Base-by-base conservation (phyloP, 2,113 vertebrate species). In the Heptranchias perlo region DNA sequence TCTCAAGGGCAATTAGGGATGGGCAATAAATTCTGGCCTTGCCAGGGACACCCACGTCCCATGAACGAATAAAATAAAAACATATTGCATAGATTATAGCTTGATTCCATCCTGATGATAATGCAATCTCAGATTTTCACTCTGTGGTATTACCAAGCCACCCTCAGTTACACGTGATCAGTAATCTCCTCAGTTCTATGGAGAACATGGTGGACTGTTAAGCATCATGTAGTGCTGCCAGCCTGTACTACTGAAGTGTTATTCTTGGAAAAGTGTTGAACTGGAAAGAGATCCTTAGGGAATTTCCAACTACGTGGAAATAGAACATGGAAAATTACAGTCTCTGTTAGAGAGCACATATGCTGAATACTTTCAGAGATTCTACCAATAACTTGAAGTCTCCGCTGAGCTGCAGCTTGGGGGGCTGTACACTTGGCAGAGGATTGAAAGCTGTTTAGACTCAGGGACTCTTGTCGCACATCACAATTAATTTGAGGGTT, bases 261-360 rank as follows among this genome's bases (percentile, higher is more conserved):
- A 69, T 95, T 69, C 65, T 95, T 95, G 94, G 94, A 95, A 73
- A 94, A 95, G 28, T 95, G 64, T 52, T 69, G 94, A 95, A 95
- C 64, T 49, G 39, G 44, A 95, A 95, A 95, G 65, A 11, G 94
- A 73, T 95, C 94, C 47, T 69, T 35, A 52, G 94, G 65, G 65
- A 95, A 95, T 95, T 69, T 95, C 39, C 13, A 95, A 95, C 23
- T 16, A 49, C 11, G 94, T 95, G 52, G 44, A 95, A 95, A 31
- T 69, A 44, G 65, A 69, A 95, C 64, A 47, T 52, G 94, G 25
- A 95, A 91, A 95, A 95, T 35, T 69, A 65, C 52, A 95, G 65
- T 69, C 44, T 95, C 44, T 14, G 94, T 73, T 95, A 49, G 11
- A 47, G 65, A 49, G 28, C 25, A 69, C 94, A 95, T 69, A 16